phyloP scores from a whole-genome alignment of 2,888 invertebrate genomes.

The Pardosa pseudoannulata region DNA sequence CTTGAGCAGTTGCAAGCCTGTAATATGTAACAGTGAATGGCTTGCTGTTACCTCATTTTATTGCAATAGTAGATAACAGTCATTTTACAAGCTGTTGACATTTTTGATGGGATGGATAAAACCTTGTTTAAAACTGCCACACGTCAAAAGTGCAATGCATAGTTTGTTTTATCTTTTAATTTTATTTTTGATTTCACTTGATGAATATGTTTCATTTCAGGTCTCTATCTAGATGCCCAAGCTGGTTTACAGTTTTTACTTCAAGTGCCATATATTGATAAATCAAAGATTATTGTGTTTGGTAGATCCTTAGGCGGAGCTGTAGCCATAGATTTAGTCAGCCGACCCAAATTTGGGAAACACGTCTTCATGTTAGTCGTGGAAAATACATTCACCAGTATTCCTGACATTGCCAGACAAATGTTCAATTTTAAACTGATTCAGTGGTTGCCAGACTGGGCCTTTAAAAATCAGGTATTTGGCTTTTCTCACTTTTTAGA shows the following conservation, averaged over 20 bases:
- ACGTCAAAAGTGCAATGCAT: no score
- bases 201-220: conserved; percentile 74
- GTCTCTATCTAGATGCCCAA: conserved; percentile 91
- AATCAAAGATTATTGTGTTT: conserved; percentile 89
- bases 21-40: no score
- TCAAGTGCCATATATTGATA: conserved; percentile 89
- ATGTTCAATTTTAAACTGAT: conserved; percentile 86
- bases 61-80: no score
- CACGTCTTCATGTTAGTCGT: conserved; percentile 91
- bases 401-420: conserved; percentile 93
- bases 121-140: no score
- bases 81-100: no score
- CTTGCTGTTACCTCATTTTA: no score
- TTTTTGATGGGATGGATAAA: no score
- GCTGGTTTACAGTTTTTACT: conserved; percentile 90
- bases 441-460: conserved; percentile 87
- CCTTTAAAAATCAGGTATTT: conserved; percentile 93
- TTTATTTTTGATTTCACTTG: no score
- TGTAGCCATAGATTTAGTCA: conserved; percentile 91
- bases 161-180: no score
- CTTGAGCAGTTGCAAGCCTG: no score
- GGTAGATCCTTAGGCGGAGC: conserved; percentile 92
- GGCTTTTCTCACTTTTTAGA: background rate
- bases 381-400: conserved; percentile 96
- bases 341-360: conserved; percentile 85